Base-by-base conservation (phyloP, 92 coral and sea anemone species). In the Epizoanthus illoricatus region DNA sequence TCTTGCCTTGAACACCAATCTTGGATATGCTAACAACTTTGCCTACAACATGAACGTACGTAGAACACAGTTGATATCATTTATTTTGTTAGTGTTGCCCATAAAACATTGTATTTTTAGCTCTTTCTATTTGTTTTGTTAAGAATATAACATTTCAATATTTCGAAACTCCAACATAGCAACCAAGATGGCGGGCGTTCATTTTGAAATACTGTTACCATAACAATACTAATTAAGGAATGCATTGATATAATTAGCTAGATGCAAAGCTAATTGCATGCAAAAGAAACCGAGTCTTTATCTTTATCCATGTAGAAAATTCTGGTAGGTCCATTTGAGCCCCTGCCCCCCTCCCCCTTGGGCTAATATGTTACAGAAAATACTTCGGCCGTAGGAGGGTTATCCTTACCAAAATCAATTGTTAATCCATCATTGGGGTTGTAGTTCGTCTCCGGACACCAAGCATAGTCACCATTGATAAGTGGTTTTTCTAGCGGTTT, bases 1-100 rank as follows among this genome's bases (percentile, higher is more conserved):
- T 74, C 47, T 19, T 74, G 57, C 80, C 80, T 33, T 74, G 80
- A 57, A 74, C 66, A 16, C 80, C 80, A 54, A 74, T 52, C 28
- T 24, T 74, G 19, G 80, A 74, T 28, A 74, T 45, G 54, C 19
- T 8, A 24, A 74, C 80, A 24, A 15, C 43, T 55, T 74, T 17
- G 7, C 80, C 80, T 74, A 13, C 7, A 47, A 45, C 33, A 19
- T 9, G n/a, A 9, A 68, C 5, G 43, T 52, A 52, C 2, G 10
- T 13, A 2, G 56, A 52, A 13, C 56, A 52, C 56, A 52, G 56
- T 52, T 28, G 1, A 28, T 28, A 28, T 28, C 36, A 28, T 28
- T 28, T 28, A 2, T 59, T 15, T 59, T 59, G 20, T 16, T 59
- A 7, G 9, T 61, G 8, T n/a, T 23, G 24, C 20, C 65, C 5